A percentile compares a stretch with the other conserved stretches of the same genome.
Conservation (phyloP, 2,113 vertebrate genomes). For the Garra rufa region DNA sequence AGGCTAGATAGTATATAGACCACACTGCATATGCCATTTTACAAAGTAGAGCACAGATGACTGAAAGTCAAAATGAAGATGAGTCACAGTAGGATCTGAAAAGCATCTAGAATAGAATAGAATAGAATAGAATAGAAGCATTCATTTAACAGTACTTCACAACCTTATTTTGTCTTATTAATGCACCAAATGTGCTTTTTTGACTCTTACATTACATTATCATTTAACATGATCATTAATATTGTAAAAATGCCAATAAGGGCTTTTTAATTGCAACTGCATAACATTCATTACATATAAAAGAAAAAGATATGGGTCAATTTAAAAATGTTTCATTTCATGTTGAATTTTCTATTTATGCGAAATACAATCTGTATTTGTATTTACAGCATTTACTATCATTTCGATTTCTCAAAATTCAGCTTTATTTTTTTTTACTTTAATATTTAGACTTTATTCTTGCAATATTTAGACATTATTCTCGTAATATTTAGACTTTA, state of each 20-base stretch:
- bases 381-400: no score
- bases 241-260: not conserved
- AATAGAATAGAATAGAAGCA: not conserved
- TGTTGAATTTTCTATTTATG: not conserved
- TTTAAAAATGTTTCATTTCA: not conserved
- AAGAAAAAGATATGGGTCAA: not conserved
- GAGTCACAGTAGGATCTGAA: conserved; percentile 22
- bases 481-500: no score
- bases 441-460: no score
- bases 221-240: not conserved
- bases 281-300: not conserved
- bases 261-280: not conserved
- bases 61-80: not conserved
- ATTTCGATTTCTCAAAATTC: no score
- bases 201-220: no score
- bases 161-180: not conserved
- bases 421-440: no score
- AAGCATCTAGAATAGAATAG: not conserved
- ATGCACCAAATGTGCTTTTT: no score
- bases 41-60: conserved; percentile 17
- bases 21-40: conserved; percentile 9
- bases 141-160: not conserved
- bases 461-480: no score
- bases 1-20: conserved; percentile 37
- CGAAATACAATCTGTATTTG: no score